phyloP scores from a whole-genome alignment of 2,113 vertebrate species.

The Micronycteris hirsuta region DNA sequence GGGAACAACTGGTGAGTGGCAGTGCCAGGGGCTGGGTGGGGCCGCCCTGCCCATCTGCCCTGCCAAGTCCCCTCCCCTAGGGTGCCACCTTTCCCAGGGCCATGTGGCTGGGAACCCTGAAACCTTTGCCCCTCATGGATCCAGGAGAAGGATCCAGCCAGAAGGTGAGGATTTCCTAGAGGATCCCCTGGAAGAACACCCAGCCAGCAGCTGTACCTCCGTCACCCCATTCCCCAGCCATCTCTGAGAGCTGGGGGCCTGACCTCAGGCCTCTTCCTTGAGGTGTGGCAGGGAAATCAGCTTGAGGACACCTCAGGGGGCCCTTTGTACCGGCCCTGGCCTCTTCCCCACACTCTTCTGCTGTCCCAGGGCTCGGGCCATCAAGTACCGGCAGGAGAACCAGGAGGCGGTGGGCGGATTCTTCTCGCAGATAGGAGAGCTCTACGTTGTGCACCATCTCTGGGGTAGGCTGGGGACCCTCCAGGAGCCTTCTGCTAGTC shows the following conservation, averaged over 20 bases:
- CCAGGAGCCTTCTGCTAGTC: background rate
- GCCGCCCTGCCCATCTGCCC: background rate
- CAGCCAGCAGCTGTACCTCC: background rate
- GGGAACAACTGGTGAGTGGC: slow-evolving; percentile 95
- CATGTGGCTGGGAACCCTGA: background rate
- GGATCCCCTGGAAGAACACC: background rate
- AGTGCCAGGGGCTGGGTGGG: background rate
- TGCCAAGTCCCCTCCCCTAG: too few relatives aligned
- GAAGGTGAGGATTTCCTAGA: background rate
- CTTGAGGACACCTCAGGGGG: background rate
- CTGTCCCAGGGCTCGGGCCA: slow-evolving; percentile 91
- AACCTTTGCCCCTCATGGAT: background rate
- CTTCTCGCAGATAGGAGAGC: slow-evolving; percentile 95
- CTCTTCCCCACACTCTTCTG: background rate
- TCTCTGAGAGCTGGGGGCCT: background rate
- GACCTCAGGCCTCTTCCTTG: background rate
- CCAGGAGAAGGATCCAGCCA: background rate
- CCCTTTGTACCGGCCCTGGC: background rate
- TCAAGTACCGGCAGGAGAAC: slow-evolving; percentile 94
- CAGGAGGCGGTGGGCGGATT: slow-evolving; percentile 96
- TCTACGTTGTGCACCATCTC: slow-evolving; percentile 96
- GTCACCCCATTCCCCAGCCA: background rate
- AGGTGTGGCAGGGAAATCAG: background rate
- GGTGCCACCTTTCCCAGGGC: background rate
- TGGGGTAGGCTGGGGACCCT: slow-evolving; percentile 87